These are phyloP conservation scores for Rhinichthys osculus DNA, from an alignment of 2,797 vertebrate genomes.

Conservation along the genomic window DNA sequence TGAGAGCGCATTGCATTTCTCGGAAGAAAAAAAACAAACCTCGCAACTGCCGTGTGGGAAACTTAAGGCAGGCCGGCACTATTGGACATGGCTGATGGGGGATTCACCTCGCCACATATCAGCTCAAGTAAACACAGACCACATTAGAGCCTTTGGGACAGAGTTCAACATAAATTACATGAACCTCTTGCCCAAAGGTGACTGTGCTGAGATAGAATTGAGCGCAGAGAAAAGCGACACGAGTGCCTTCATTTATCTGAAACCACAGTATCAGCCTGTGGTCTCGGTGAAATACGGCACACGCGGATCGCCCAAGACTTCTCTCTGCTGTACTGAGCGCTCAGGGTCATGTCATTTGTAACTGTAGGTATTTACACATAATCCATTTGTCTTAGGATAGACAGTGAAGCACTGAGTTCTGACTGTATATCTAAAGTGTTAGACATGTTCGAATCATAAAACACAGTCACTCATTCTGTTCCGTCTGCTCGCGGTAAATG, in stretches of 20 bases:
- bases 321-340: background rate
- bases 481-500: background rate
- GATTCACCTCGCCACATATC: constrained; percentile 36
- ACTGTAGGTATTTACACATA: constrained; percentile 25
- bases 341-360: constrained; percentile 21
- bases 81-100: constrained; percentile 44
- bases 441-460: background rate
- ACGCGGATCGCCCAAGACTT: background rate
- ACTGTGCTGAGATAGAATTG: constrained; percentile 73
- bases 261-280: constrained; percentile 36
- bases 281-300: background rate
- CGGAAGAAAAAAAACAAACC: constrained; percentile 3
- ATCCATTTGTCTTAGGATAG: constrained; percentile 18
- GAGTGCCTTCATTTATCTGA: constrained; percentile 39
- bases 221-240: constrained; percentile 67
- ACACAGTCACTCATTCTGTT: background rate
- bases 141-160: constrained; percentile 73
- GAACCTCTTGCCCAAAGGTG: constrained; percentile 68
- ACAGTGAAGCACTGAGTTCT: constrained; percentile 41
- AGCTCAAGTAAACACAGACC: constrained; percentile 61
- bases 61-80: constrained; percentile 25
- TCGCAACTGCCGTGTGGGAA: constrained; percentile 16
- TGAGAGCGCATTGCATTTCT: constrained; percentile 26
- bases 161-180: constrained; percentile 73
- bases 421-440: constrained; percentile 38